These are phyloP conservation scores for Cladorhizidae sp. DNA, from an alignment of 37 sponge, comb jelly and placozoan species.

Conservation along the genomic window DNA sequence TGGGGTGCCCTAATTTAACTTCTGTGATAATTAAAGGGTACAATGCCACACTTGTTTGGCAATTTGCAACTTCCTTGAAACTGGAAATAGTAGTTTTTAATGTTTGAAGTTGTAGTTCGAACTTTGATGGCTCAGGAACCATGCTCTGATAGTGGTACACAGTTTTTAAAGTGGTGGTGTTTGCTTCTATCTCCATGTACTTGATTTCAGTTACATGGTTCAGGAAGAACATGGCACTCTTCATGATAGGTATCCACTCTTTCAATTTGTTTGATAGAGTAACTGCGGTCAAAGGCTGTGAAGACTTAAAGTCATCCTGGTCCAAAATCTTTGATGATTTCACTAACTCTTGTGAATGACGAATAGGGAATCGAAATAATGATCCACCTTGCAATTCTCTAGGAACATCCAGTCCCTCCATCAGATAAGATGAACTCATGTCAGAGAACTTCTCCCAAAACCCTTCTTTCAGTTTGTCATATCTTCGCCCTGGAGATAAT, in stretches of 20 bases:
- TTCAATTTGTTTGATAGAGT: slow-evolving; percentile 11
- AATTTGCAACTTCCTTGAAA: background rate
- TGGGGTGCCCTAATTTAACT: background rate
- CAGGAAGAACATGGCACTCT: slow-evolving; percentile 34
- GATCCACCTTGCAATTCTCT: slow-evolving; percentile 50
- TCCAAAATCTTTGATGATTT: slow-evolving; percentile 28
- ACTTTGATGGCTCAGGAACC: background rate
- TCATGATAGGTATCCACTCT: slow-evolving; percentile 39
- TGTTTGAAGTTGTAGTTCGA: background rate
- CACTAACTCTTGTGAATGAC: slow-evolving; percentile 28
- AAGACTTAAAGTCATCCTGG: background rate
- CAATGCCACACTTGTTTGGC: background rate
- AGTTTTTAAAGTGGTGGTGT: background rate
- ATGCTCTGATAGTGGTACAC: background rate
- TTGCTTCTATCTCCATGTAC: background rate
- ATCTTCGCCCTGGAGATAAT: slow-evolving; percentile 47
- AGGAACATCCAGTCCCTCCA: background rate
- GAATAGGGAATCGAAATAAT: slow-evolving; percentile 69
- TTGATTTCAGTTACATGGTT: background rate
- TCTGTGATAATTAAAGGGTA: slow-evolving; percentile 22
- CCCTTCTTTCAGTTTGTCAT: slow-evolving; percentile 6
- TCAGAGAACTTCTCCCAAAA: slow-evolving; percentile 66
- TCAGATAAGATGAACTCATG: slow-evolving; percentile 41
- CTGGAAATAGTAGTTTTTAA: background rate
- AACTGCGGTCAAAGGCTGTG: slow-evolving; percentile 9